Evolutionary conservation across 2,797 vertebrate genomes (phyloP).

Genomic region (Acomys russatus): DNA sequence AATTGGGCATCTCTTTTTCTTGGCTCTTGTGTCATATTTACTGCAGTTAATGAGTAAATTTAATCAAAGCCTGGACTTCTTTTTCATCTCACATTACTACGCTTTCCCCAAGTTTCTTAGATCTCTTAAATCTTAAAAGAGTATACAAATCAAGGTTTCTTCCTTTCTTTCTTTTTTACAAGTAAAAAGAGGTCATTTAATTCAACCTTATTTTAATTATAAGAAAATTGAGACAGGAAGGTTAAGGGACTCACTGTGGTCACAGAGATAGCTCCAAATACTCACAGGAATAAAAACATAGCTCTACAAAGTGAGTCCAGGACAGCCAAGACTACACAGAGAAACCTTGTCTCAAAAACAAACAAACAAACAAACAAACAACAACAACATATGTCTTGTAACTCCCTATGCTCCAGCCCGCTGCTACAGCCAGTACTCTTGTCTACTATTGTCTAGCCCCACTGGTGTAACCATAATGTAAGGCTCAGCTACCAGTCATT

Average conservation of each 20-base stretch:
- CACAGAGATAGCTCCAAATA: conserved; percentile 1
- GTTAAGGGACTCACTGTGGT: conserved; percentile 34
- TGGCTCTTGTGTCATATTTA: not conserved
- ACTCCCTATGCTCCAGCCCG: not conserved
- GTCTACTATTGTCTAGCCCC: not conserved
- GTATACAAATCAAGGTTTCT: not conserved
- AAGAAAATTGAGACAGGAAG: conserved; percentile 43
- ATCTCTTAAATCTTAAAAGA: not conserved
- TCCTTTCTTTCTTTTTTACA: not conserved
- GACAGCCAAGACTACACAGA: too few relatives aligned
- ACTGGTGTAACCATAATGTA: not conserved
- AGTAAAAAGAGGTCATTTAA: conserved; percentile 59
- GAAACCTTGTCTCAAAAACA: too few relatives aligned
- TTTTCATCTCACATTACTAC: not conserved
- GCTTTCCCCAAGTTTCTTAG: not conserved
- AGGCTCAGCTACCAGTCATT: not conserved
- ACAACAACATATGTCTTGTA: too few relatives aligned
- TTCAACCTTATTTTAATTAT: conserved; percentile 58
- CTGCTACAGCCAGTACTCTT: not conserved
- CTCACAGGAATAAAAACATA: conserved; percentile 51
- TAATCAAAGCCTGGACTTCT: not conserved
- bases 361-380: too few relatives aligned
- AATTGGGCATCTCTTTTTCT: not conserved
- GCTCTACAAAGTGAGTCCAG: too few relatives aligned
- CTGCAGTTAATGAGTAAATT: not conserved